Conservation (phyloP, 2,888 invertebrate genomes). For the Dorcus hopei region DNA sequence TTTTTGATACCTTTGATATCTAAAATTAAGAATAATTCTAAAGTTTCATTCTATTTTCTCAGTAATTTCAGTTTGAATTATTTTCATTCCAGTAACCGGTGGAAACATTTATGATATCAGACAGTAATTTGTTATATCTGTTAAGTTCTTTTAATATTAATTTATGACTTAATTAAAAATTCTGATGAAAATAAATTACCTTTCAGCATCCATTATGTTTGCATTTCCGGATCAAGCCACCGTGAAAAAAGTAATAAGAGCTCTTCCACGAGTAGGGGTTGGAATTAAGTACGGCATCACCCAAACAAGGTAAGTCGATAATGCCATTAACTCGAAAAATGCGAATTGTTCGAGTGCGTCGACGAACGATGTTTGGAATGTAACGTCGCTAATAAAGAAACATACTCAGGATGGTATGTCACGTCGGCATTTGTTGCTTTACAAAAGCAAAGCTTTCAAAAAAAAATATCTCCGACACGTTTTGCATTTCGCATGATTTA, state of each 20-base stretch:
- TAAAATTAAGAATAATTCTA: too few relatives aligned
- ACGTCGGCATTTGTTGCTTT: not conserved
- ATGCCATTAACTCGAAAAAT: not conserved
- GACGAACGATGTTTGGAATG: slow-evolving; percentile 5
- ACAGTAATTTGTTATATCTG: too few relatives aligned
- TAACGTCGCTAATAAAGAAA: slow-evolving; percentile 8
- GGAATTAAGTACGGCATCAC: slow-evolving; percentile 99
- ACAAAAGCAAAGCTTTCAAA: too few relatives aligned
- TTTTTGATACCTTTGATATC: too few relatives aligned
- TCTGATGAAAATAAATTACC: slow-evolving; percentile 4
- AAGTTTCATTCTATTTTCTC: too few relatives aligned
- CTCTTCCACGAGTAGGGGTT: slow-evolving; percentile 94
- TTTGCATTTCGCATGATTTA: too few relatives aligned
- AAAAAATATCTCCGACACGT: too few relatives aligned
- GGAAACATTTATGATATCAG: too few relatives aligned
- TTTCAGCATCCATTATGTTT: slow-evolving; percentile 96
- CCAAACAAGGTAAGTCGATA: slow-evolving; percentile 77
- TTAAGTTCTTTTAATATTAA: not conserved
- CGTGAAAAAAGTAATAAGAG: slow-evolving; percentile 97
- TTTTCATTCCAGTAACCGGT: too few relatives aligned
- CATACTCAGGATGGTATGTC: slow-evolving; percentile 5
- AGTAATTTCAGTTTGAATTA: too few relatives aligned
- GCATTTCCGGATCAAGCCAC: slow-evolving; percentile 96
- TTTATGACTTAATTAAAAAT: slow-evolving; percentile 4
- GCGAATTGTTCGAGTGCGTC: slow-evolving; percentile 9